Evolutionary conservation across 1,140 invertebrate genomes (phyloP).

Genomic region (Meloidogyne hapla): DNA sequence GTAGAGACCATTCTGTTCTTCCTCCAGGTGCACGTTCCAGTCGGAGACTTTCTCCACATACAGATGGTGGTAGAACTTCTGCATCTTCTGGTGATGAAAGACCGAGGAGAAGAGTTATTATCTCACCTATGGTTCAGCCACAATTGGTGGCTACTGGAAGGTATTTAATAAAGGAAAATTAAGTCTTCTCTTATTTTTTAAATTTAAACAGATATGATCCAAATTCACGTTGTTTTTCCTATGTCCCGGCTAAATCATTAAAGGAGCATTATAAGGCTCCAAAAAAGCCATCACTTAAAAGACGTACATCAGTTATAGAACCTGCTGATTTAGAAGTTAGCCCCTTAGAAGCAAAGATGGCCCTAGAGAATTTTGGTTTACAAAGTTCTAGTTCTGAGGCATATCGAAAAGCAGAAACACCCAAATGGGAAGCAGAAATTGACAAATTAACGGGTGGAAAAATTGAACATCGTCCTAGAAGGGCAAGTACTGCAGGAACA

Average conservation of each 20-base stretch:
- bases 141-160: slow-evolving; percentile 61
- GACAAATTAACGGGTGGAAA: slow-evolving; percentile 43
- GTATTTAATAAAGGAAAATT: slow-evolving; percentile 32
- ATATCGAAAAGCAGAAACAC: slow-evolving; percentile 42
- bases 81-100: slow-evolving; percentile 18
- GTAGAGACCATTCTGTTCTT: slow-evolving; percentile 52
- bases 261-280: slow-evolving; percentile 60
- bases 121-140: slow-evolving; percentile 42
- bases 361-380: slow-evolving; percentile 11
- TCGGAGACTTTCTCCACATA: slow-evolving; percentile 5
- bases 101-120: slow-evolving; percentile 11
- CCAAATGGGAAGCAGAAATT: slow-evolving; percentile 62
- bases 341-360: slow-evolving; percentile 22
- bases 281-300: slow-evolving; percentile 39
- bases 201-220: slow-evolving; percentile 57
- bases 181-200: neutral
- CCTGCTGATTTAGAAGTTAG: slow-evolving; percentile 28
- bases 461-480: slow-evolving; percentile 19
- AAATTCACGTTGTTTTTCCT: slow-evolving; percentile 62
- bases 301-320: slow-evolving; percentile 27
- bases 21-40: slow-evolving; percentile 50
- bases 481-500: slow-evolving; percentile 22
- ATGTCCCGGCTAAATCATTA: slow-evolving; percentile 61
- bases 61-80: slow-evolving; percentile 15
- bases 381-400: slow-evolving; percentile 33